Evolutionary conservation across 2,113 vertebrate genomes (phyloP), one percentile per base, ranked within the genome.

Genomic region (Melanostigma gelatinosum): DNA sequence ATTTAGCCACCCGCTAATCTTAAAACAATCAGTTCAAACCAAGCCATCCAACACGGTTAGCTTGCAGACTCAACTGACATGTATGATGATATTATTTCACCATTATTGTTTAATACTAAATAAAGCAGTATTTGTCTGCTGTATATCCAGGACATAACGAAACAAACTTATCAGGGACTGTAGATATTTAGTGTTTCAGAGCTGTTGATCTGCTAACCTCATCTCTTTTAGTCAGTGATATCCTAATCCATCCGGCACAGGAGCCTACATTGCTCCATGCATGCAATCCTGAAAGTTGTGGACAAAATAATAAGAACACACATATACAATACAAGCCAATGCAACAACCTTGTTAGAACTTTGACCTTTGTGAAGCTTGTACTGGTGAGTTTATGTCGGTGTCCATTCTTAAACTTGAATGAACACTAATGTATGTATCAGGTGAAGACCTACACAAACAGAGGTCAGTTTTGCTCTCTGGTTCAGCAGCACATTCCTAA

Each of bases 221-320:
- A 88, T 90, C 91, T 76, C 27, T 72, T 89, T 91, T 83, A 84
- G 71, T 67, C 68, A 60, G 80, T 44, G 67, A 71, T 83, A 73
- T 84, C 62, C 65, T 79, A 87, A 86, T 85, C 74, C 77, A 68
- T 42, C 24, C 11, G 69, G 69, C 36, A 79, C 72, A 48, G 52
- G 22, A 75, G 42, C 61, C 72, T 22, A 44, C 68, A 67, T 57
- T 22, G 52, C 52, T 12, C 22, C 4, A 42, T 40, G 57, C 77
- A 72, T 63, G 72, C 29, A 29, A 42, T 44, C 71, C 54, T 67
- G 54, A 72, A 75, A 8, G 24, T 24, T 11, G 48, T 46, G 11
- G 34, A 36, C 67, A 22, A 44, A 73, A 69, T 69, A 66, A 55
- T 18, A 40, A 38, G 2, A 27, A 54, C 34, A 46, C 13, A 36